Evolutionary conservation across 2,888 invertebrate species (phyloP).

Genomic region (Aphodius sticticus): DNA sequence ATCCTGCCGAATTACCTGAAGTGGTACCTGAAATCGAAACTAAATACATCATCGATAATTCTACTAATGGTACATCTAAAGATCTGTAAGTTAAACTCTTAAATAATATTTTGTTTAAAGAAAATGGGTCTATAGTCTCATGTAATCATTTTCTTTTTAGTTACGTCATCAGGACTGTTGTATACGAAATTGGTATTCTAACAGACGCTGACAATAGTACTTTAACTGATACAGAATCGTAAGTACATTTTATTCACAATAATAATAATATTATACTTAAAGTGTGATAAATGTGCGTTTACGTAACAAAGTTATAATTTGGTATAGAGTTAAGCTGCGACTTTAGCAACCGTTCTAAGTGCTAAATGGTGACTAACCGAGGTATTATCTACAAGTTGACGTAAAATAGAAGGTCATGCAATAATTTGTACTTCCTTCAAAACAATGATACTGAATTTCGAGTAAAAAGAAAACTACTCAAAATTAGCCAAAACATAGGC

Average conservation of each 20-base stretch:
- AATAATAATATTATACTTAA: too few species aligned
- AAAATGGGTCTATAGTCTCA: neutral
- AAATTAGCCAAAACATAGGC: too few species aligned
- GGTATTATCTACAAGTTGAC: too few species aligned
- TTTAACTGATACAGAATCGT: slow-evolving; percentile 56
- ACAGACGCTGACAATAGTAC: slow-evolving; percentile 61
- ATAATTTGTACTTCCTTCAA: too few species aligned
- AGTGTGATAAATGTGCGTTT: too few species aligned
- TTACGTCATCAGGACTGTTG: slow-evolving; percentile 66
- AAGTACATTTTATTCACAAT: slow-evolving; percentile 40
- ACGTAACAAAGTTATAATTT: too few species aligned
- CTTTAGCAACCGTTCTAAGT: too few species aligned
- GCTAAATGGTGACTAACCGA: too few species aligned
- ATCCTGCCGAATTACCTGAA: slow-evolving; percentile 5
- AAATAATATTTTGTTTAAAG: neutral
- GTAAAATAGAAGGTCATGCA: too few species aligned
- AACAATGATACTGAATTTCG: too few species aligned
- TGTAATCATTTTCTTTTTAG: slow-evolving; percentile 50
- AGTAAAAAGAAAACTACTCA: too few species aligned
- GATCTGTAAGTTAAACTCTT: slow-evolving; percentile 27
- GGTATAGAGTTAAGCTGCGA: too few species aligned
- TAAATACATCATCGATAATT: neutral
- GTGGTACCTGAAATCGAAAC: slow-evolving; percentile 4
- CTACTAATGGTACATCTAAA: slow-evolving; percentile 31
- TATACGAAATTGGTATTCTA: slow-evolving; percentile 69